These are phyloP conservation scores for Portunus trituberculatus DNA, from an alignment of 1,140 invertebrate genomes.

Conservation along the genomic window DNA sequence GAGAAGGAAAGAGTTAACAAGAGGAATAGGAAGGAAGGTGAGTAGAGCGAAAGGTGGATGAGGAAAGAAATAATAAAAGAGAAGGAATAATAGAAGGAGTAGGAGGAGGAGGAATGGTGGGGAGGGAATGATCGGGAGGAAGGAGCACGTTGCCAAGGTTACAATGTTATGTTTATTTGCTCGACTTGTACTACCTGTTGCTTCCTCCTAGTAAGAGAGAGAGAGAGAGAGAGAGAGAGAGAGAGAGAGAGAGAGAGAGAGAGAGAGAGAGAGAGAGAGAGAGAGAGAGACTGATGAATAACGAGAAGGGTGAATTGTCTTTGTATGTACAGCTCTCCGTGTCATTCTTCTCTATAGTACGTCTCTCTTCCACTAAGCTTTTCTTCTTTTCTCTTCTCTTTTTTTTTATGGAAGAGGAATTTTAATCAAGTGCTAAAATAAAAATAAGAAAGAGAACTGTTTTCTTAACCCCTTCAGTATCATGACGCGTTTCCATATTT, in stretches of 20 bases:
- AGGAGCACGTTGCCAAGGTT: not conserved
- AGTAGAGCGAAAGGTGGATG: too few relatives aligned
- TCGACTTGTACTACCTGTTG: not conserved
- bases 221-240: slow-evolving; percentile 59
- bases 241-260: slow-evolving; percentile 63
- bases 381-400: too few relatives aligned
- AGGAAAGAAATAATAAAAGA: not conserved
- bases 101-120: not conserved
- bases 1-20: not conserved
- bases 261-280: slow-evolving; percentile 57
- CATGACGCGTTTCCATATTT: too few relatives aligned
- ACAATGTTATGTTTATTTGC: not conserved
- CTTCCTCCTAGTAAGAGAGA: not conserved
- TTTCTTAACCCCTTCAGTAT: too few relatives aligned
- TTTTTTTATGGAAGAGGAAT: too few relatives aligned
- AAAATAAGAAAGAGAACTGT: too few relatives aligned
- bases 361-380: too few relatives aligned
- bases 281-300: slow-evolving; percentile 10
- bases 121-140: not conserved
- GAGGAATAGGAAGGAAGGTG: not conserved
- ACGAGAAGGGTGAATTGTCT: too few relatives aligned
- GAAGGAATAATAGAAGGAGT: too few relatives aligned
- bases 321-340: too few relatives aligned
- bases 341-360: too few relatives aligned
- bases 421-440: too few relatives aligned